Conservation (phyloP, 2,113 vertebrate species). For the Tiliqua scincoides region DNA sequence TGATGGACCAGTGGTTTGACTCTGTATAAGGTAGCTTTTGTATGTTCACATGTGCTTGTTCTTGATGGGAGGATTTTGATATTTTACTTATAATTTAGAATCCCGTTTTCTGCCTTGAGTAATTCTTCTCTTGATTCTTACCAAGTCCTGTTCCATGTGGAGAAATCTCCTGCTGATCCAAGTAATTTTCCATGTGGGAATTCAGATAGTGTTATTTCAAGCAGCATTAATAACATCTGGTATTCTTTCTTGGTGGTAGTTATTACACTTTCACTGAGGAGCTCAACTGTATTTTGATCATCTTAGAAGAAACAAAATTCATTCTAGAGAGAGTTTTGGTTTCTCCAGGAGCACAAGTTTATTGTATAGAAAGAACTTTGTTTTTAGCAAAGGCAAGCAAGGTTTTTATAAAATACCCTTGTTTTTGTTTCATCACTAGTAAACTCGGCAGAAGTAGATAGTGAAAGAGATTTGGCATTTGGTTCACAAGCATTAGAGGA, state of each 20-base stretch:
- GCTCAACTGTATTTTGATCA: not conserved
- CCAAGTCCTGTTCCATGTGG: not conserved
- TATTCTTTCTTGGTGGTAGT: not conserved
- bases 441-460: not conserved
- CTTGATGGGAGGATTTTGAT: no score
- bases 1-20: no score
- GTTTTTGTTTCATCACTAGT: not conserved
- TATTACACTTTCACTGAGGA: not conserved
- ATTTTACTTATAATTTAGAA: not conserved
- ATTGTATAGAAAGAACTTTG: not conserved
- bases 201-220: not conserved
- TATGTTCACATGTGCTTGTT: no score
- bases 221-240: not conserved
- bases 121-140: not conserved
- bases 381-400: not conserved
- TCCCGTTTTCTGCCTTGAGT: not conserved
- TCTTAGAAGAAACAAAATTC: constrained; percentile 10
- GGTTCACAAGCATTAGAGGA: not conserved
- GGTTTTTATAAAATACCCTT: no score
- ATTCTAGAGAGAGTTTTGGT: not conserved
- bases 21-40: no score
- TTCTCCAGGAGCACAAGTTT: not conserved
- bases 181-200: not conserved
- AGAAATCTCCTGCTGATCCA: not conserved
- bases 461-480: not conserved